Evolutionary conservation across 1,140 invertebrate genomes (phyloP).

Genomic region (Drosophila mojavensis): DNA sequence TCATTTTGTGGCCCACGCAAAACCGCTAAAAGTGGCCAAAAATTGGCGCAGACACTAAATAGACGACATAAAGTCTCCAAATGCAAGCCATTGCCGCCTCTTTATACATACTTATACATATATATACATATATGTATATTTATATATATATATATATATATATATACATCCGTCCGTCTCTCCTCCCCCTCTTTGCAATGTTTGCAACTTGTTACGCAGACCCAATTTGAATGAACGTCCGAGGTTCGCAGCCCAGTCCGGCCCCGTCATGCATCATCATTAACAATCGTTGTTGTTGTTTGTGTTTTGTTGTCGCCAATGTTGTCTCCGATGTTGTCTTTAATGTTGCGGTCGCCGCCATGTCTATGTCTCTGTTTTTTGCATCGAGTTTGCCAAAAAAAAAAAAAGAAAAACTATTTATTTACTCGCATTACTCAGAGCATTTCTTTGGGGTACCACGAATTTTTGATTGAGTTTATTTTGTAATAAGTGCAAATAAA

Average conservation of each 20-base stretch:
- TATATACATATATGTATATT: too few relatives aligned
- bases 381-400: constrained; percentile 29
- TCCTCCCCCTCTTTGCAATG: constrained; percentile 19
- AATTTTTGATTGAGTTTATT: neutral
- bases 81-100: neutral
- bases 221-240: constrained; percentile 30
- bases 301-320: constrained; percentile 13
- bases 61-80: constrained; percentile 48
- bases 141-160: too few relatives aligned
- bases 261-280: constrained; percentile 52
- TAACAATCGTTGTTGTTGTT: constrained; percentile 29
- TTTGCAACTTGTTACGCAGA: constrained; percentile 54
- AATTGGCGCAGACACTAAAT: constrained; percentile 50
- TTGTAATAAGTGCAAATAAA: neutral
- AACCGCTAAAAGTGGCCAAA: constrained; percentile 28
- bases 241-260: constrained; percentile 6
- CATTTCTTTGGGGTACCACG: neutral
- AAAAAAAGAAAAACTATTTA: constrained; percentile 42
- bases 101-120: too few relatives aligned
- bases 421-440: constrained; percentile 26
- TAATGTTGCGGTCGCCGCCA: constrained; percentile 44
- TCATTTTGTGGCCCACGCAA: constrained; percentile 31
- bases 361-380: constrained; percentile 43
- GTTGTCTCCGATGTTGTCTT: constrained; percentile 37
- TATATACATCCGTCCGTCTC: neutral